phyloP scores from a whole-genome alignment of 2,113 vertebrate species.

The Otis tarda region DNA sequence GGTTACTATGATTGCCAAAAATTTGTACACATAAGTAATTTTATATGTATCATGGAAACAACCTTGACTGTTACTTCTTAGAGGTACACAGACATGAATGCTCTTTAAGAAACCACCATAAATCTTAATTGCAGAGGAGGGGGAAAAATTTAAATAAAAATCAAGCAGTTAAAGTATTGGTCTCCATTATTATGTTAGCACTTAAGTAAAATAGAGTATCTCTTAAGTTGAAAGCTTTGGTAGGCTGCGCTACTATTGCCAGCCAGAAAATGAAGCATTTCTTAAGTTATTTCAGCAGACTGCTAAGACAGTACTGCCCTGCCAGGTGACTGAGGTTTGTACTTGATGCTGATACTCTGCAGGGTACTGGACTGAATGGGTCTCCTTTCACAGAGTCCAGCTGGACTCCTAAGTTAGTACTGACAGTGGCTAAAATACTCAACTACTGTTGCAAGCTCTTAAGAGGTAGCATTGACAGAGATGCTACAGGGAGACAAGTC shows the following conservation, averaged over 20 bases:
- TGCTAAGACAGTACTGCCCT: not conserved
- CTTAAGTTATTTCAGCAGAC: not conserved
- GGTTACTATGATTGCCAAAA: constrained; percentile 85
- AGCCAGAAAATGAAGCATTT: not conserved
- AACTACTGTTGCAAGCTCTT: not conserved
- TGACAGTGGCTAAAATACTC: not conserved
- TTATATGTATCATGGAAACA: constrained; percentile 74
- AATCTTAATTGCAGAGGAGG: constrained; percentile 58
- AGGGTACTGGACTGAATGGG: not conserved
- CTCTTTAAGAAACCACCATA: constrained; percentile 75
- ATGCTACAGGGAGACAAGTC: not conserved
- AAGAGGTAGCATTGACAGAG: not conserved
- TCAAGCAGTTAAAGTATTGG: not conserved
- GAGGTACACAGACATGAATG: constrained; percentile 64
- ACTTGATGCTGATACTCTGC: not conserved
- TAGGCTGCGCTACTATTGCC: not conserved
- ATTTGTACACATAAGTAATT: constrained; percentile 80
- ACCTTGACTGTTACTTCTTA: constrained; percentile 60
- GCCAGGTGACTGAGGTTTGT: not conserved
- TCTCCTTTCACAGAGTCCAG: not conserved
- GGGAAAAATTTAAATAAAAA: constrained; percentile 41
- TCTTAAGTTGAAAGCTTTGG: not conserved
- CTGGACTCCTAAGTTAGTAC: not conserved
- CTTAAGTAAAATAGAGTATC: not conserved
- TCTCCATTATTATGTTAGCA: not conserved